phyloP scores from a whole-genome alignment of 2,888 invertebrate species.

The Melitaea athalia region DNA sequence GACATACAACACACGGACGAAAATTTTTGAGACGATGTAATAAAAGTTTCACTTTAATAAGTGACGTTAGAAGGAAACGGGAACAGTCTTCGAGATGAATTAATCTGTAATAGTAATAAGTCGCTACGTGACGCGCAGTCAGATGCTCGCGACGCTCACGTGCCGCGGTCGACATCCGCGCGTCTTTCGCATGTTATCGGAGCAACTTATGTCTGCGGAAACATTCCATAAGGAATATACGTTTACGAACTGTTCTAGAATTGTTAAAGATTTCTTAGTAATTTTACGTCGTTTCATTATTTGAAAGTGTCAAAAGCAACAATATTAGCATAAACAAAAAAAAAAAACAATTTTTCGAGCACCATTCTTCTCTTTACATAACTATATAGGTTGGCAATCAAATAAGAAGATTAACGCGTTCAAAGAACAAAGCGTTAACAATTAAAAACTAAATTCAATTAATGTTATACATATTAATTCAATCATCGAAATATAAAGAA shows the following conservation, averaged over 20 bases:
- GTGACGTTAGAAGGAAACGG: neutral
- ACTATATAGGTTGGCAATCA: too few species aligned
- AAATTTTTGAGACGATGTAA: too few species aligned
- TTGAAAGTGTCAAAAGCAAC: too few species aligned
- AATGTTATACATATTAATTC: too few species aligned
- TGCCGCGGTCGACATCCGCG: constrained; percentile 8
- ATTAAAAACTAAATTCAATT: too few species aligned
- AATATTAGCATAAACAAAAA: too few species aligned
- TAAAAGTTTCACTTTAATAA: neutral
- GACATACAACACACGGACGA: too few species aligned
- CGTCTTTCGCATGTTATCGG: constrained; percentile 10
- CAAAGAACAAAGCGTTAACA: too few species aligned
- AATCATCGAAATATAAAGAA: neutral
- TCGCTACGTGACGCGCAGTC: constrained; percentile 24
- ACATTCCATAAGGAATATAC: neutral
- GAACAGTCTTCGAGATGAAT: constrained; percentile 20
- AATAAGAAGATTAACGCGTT: too few species aligned
- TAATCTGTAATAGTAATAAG: constrained; percentile 30
- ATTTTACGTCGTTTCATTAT: too few species aligned
- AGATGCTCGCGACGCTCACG: constrained; percentile 19
- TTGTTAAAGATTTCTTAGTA: neutral
- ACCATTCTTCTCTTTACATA: too few species aligned
- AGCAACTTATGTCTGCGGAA: constrained; percentile 7
- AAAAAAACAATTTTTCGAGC: too few species aligned
- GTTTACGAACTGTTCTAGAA: neutral